Evolutionary conservation across 2,888 invertebrate genomes (phyloP), one percentile per base, ranked within the genome.

Genomic region (Liopterus haemorrhoidalis): DNA sequence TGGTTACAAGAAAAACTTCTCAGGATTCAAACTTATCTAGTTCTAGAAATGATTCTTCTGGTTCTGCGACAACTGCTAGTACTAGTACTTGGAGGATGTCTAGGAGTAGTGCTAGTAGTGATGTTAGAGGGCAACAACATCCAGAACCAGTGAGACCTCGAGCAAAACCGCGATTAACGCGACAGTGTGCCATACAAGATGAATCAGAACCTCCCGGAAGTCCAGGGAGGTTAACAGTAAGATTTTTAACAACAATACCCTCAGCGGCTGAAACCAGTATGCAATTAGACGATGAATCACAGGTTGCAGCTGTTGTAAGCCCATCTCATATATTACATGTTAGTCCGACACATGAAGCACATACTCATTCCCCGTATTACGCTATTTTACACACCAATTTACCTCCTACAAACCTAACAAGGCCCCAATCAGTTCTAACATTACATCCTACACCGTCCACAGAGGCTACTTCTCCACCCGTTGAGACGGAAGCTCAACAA

Each of bases 21-120:
- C 91, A 92, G 66, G 92, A 93, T 64, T 92, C 92, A 4, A 92
- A 89, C 68, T 70, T 92, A 53, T 90, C 89, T 33, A 89, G 86
- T 57, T 91, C 91, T 15, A 74, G 92, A 39, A 92, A 92, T 68
- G 92, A 93, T 67, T 92, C 91, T 9, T 89, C 89, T 0, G 89
- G 89, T 2, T 90, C 91, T 4, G 83, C 81, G 16, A 90, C 90
- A 12, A 90, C 90, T 2, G 90, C 89, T 18, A 88, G 87, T 59
- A 92, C 92, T 12, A 87, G 88, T 58, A 89, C 91, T 42, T 92
- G 91, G 82, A 75, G 91, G 49, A 79, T 90, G 59, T 90, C 91
- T 6, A 75, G 91, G 39, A 90, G 90, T 32, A 89, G 85, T 61
- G 84, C 82, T 44, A 75, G 79, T 19, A 75, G 83, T 59, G 80